Base-by-base conservation (phyloP, 2,797 vertebrate genomes). In the Neosilurus hyrtlii region DNA sequence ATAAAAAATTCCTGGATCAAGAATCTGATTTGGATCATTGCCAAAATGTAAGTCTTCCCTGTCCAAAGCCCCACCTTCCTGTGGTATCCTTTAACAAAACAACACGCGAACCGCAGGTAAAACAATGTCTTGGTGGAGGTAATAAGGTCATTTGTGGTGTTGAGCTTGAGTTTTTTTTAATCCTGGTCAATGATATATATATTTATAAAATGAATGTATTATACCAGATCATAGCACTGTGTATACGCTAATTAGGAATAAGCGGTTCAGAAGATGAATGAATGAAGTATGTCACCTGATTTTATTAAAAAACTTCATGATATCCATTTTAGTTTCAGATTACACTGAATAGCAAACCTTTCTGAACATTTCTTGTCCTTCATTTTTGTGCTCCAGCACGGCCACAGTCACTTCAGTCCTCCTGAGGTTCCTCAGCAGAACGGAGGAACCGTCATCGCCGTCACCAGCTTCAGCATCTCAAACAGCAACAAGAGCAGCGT, bases 321-420 rank as follows among this genome's bases (percentile, higher is more conserved):
- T 12, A 72, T 6, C 14, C 49, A 24, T 72, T 14, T 30, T 30
- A 18, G 14, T 24, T 7, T 26, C 6, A 51, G 24, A 15, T 15
- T 49, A 71, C 7, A 51, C 7, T 71, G 22, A 26, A 54, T 2
- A 24, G 2, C 8, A 1, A 9, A 54, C 7, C 24, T 70, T 71
- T 52, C 14, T 18, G n/a, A 26, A 26, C 20, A 30, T 65, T n/a
- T 26, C 37, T 67, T 18, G 2, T 66, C 51, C 10, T n/a, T 52
- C 20, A 7, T 67, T 77, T 57, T 65, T 75, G n/a, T 54, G 24
- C 43, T 26, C 65, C 22, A 95, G 94, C 93, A 91, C 0, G 89
- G 90, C 71, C 94, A 94, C 89, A 90, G 92, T 85, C 93, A 93
- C 88, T 92, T 92, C 83, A 18, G 73, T 22, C 85, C 92, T 26